phyloP scores from a whole-genome alignment of 2,888 invertebrate genomes.

The Troilus luridus region DNA sequence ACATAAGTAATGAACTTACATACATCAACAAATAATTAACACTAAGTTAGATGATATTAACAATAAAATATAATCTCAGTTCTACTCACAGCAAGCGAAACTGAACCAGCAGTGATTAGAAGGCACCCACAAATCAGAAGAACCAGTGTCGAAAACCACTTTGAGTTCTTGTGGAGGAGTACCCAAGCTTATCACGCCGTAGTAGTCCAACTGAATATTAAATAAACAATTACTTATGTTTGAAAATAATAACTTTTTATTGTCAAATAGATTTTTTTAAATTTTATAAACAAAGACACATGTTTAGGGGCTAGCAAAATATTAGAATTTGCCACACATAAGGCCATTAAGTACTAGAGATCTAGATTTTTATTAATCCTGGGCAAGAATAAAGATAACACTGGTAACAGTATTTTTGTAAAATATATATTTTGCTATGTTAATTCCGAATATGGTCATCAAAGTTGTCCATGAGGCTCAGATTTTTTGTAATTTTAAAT shows the following conservation, averaged over 20 bases:
- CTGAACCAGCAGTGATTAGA: slow-evolving; percentile 96
- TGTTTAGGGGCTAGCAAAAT: too few relatives aligned
- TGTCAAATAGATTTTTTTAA: not conserved
- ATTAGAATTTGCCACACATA: too few relatives aligned
- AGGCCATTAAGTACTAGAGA: too few relatives aligned
- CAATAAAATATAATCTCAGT: not conserved
- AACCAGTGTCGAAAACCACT: slow-evolving; percentile 98
- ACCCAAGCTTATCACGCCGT: slow-evolving; percentile 92
- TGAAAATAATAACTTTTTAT: not conserved
- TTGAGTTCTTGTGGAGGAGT: slow-evolving; percentile 91
- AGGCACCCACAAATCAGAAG: slow-evolving; percentile 98
- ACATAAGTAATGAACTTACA: not conserved
- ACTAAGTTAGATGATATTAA: not conserved
- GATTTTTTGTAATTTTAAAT: too few relatives aligned
- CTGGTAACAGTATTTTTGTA: too few relatives aligned
- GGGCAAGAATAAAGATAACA: too few relatives aligned
- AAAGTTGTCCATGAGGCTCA: too few relatives aligned
- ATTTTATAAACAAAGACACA: too few relatives aligned
- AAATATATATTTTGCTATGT: too few relatives aligned
- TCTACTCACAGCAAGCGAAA: slow-evolving; percentile 89
- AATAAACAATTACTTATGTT: not conserved
- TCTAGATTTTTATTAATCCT: too few relatives aligned
- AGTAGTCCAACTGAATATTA: slow-evolving; percentile 87
- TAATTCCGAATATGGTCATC: too few relatives aligned
- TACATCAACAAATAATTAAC: not conserved